Evolutionary conservation across 2,888 invertebrate species (phyloP), one percentile per base, ranked within the genome.

Genomic region (Siphonodentalium dalli): DNA sequence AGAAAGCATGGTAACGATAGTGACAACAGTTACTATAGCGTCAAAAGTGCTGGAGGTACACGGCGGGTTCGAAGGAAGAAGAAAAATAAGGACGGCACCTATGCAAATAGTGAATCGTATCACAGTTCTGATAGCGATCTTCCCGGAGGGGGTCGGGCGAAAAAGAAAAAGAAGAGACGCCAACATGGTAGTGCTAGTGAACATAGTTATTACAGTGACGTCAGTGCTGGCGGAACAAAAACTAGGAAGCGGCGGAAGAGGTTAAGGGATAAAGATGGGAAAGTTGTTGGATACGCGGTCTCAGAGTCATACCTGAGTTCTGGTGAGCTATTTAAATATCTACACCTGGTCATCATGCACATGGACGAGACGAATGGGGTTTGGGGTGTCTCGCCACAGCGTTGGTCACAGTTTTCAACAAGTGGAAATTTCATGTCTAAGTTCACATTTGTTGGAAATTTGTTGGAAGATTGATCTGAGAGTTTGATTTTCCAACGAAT

Each of bases 11-110:
- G 66, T 9, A 59, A 64, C 7, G 72, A 70, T 50, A 80, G 79
- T 63, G 78, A 74, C 0, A 75, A 80, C 58, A 78, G 77, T 59
- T 79, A 78, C 54, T 72, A 68, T 50, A 74, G 79, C 57, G 78
- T 75, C 3, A 68, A 71, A 5, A 76, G 75, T 53, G 80, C 61
- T 3, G 80, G 80, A 13, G 80, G 80, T 1, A 80, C 80, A 3
- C 61, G 78, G 4, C 75, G 75, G 40, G 75, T 78, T 2, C 65
- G 64, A 34, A 63, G 79, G 13, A 57, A 65, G 40, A 60, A 64
- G 38, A 70, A 65, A 41, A 61, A 66, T 8, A 72, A 59, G 3
- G 79, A 80, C 49, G 79, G 79, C n/a, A 79, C 78, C 2, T 79
- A 79, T 60, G 70, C 74, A 43, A 72, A 58, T 27, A 69, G 70